Conservation (phyloP, 2,888 invertebrate genomes). For the Leptinotarsa peninsularis region DNA sequence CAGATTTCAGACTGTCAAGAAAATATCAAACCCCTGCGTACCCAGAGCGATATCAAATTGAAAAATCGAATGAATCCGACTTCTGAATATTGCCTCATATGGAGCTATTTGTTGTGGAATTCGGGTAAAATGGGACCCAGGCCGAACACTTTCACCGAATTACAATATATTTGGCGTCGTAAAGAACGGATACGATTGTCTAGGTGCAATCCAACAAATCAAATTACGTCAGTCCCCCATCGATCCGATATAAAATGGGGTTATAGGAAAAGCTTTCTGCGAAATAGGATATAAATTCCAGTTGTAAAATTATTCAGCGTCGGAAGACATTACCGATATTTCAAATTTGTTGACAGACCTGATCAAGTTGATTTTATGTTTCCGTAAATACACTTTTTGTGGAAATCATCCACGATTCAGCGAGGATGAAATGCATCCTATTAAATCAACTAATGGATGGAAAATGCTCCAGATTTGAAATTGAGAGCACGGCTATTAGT, state of each 20-base stretch:
- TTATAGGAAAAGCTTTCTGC: slow-evolving; percentile 34
- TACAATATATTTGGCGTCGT: slow-evolving; percentile 31
- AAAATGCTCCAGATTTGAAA: slow-evolving; percentile 4
- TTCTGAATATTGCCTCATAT: slow-evolving; percentile 35
- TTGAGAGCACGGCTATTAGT: not conserved
- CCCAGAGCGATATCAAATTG: slow-evolving; percentile 17
- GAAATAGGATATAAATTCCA: slow-evolving; percentile 30
- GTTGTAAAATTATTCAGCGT: slow-evolving; percentile 28
- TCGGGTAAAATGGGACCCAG: slow-evolving; percentile 27
- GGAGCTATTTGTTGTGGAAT: slow-evolving; percentile 34
- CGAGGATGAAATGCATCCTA: not conserved
- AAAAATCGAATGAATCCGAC: slow-evolving; percentile 29
- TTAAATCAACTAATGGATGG: slow-evolving; percentile 6
- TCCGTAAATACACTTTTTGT: slow-evolving; percentile 12
- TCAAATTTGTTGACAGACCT: slow-evolving; percentile 18
- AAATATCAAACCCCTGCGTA: not conserved
- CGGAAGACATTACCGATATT: slow-evolving; percentile 20
- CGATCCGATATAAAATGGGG: slow-evolving; percentile 31
- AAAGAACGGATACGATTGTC: slow-evolving; percentile 35
- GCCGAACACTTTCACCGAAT: slow-evolving; percentile 34
- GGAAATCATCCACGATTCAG: not conserved
- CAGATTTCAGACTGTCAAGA: not conserved
- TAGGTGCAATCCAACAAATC: slow-evolving; percentile 41
- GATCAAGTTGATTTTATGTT: slow-evolving; percentile 12
- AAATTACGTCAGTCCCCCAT: slow-evolving; percentile 37